These are phyloP conservation scores for Hydrochoerus hydrochaeris DNA, from an alignment of 2,113 vertebrate species.

Conservation along the genomic window DNA sequence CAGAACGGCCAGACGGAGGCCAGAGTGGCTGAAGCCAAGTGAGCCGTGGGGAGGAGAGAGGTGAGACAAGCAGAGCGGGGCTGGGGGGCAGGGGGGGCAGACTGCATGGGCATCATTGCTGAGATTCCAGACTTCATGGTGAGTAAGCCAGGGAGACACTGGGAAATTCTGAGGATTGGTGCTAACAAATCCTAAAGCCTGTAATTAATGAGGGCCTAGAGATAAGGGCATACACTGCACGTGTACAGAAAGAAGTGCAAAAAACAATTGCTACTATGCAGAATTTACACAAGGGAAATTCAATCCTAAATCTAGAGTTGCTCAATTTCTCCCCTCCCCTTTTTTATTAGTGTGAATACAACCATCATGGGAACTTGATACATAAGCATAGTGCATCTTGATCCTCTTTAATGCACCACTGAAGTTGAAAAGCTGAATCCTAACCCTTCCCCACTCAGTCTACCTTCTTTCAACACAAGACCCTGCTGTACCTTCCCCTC, in stretches of 20 bases:
- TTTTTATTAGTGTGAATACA: background rate
- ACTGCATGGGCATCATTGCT: rapidly evolving
- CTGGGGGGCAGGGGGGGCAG: background rate
- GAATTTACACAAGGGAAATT: background rate
- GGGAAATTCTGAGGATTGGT: background rate
- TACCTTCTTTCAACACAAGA: background rate
- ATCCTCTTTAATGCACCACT: background rate
- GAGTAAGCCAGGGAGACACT: background rate
- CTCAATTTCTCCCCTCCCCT: background rate
- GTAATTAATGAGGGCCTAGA: background rate
- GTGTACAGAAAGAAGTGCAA: background rate
- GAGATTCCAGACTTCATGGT: background rate
- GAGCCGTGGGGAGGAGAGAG: no score
- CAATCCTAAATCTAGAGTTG: background rate
- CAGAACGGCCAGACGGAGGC: background rate
- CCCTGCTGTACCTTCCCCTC: background rate
- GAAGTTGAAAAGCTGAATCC: background rate
- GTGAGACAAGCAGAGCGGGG: background rate
- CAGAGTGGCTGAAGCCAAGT: background rate
- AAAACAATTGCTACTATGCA: background rate
- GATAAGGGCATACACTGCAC: background rate
- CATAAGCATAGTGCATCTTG: background rate
- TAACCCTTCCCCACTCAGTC: background rate
- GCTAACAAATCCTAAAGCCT: background rate
- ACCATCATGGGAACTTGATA: background rate